These are phyloP conservation scores for Trachymyrmex septentrionalis DNA, from an alignment of 1,140 invertebrate species.

Conservation along the genomic window DNA sequence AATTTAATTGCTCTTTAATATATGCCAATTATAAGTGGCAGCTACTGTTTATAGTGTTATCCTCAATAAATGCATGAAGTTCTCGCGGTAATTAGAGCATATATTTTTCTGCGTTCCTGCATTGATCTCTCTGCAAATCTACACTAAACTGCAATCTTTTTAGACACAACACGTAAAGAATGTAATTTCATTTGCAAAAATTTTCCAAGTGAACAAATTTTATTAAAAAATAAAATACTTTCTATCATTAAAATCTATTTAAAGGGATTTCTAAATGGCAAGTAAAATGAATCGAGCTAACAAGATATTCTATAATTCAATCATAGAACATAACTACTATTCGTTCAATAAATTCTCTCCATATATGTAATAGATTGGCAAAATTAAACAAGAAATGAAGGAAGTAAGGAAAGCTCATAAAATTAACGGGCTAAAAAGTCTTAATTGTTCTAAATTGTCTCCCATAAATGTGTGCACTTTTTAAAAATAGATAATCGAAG, in stretches of 20 bases:
- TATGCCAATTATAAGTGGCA: conserved; percentile 66
- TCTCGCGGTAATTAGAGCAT: conserved; percentile 78
- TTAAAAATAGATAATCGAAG: conserved; percentile 47
- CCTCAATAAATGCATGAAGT: conserved; percentile 44
- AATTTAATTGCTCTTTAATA: conserved; percentile 65
- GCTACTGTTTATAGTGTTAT: conserved; percentile 42
- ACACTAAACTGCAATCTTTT: background rate
- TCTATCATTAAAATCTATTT: conserved; percentile 21
- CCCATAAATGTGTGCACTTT: conserved; percentile 30
- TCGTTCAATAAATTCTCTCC: conserved; percentile 7
- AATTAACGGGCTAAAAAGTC: conserved; percentile 35
- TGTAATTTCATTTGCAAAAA: conserved; percentile 23
- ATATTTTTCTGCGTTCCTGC: conserved; percentile 67
- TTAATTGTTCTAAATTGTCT: conserved; percentile 47
- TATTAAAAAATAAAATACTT: background rate
- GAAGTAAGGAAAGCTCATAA: conserved; percentile 29
- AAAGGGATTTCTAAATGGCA: conserved; percentile 1
- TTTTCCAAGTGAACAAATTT: background rate
- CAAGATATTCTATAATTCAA: background rate
- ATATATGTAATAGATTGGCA: background rate
- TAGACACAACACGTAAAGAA: background rate
- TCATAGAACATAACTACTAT: background rate
- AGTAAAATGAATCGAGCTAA: conserved; percentile 5
- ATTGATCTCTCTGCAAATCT: conserved; percentile 38
- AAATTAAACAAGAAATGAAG: conserved; percentile 44